Evolutionary conservation across 2,797 vertebrate species (phyloP).

Genomic region (Manis crassicaudata): DNA sequence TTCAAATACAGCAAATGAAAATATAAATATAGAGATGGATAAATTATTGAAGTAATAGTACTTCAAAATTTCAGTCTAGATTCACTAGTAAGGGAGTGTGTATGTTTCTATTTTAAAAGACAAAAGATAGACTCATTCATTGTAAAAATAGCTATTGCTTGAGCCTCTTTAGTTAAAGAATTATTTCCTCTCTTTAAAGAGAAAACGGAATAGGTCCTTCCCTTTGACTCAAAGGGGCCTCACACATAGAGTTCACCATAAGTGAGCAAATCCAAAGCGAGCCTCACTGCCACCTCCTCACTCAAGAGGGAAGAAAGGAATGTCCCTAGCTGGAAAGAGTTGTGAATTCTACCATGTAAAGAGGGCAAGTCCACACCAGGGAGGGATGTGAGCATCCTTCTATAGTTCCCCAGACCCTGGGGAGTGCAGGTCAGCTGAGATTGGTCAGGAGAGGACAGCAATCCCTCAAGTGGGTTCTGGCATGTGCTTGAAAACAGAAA

Average conservation of each 20-base stretch:
- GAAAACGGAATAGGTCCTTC: background rate
- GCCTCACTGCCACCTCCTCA: background rate
- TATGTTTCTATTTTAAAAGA: background rate
- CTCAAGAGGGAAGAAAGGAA: background rate
- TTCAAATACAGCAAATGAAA: conserved; percentile 14
- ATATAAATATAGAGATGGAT: background rate
- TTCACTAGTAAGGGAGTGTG: background rate
- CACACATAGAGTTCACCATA: background rate
- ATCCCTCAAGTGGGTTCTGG: background rate
- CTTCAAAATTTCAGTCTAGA: background rate
- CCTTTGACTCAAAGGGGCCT: background rate
- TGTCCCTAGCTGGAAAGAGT: background rate
- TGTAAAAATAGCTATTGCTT: background rate
- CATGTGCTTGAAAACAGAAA: background rate
- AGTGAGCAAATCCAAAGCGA: background rate
- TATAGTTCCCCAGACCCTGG: background rate
- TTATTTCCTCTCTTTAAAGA: background rate
- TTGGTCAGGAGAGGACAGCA: background rate
- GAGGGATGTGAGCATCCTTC: background rate
- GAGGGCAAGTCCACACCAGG: background rate
- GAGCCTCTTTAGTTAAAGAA: background rate
- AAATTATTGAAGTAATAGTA: background rate
- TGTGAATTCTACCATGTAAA: background rate
- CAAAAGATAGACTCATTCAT: background rate
- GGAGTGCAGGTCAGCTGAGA: background rate